Conservation (phyloP, 2,888 invertebrate species). For the Eupithecia tripunctaria region DNA sequence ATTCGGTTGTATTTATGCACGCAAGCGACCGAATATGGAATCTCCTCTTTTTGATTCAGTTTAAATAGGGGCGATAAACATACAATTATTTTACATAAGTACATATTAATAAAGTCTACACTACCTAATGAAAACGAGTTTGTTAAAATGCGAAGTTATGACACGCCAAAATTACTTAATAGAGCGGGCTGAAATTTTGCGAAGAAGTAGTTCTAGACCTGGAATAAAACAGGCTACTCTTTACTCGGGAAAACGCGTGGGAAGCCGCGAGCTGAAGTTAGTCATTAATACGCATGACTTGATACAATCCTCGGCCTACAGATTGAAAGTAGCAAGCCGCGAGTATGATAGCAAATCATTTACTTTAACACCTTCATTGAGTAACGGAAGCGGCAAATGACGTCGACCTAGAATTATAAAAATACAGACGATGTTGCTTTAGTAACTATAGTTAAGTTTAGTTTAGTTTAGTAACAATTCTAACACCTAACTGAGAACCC, state of each 20-base stretch:
- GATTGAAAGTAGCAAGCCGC: conserved; percentile 30
- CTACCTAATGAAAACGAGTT: too few relatives aligned
- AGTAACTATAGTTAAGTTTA: too few relatives aligned
- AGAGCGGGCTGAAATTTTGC: not conserved
- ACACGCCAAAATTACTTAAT: not conserved
- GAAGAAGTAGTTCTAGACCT: not conserved
- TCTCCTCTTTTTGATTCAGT: too few relatives aligned
- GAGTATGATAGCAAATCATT: conserved; percentile 43
- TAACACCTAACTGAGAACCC: too few relatives aligned
- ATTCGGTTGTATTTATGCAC: too few relatives aligned
- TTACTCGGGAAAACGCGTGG: not conserved
- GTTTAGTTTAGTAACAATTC: too few relatives aligned
- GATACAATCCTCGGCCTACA: conserved; percentile 24
- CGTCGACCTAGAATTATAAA: conserved; percentile 57
- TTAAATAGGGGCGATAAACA: not conserved
- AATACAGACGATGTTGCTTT: too few relatives aligned
- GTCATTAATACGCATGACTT: conserved; percentile 45
- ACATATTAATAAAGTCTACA: too few relatives aligned
- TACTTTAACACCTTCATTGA: conserved; percentile 47
- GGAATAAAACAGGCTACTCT: not conserved
- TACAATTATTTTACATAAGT: not conserved
- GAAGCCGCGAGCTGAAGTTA: conserved; percentile 22
- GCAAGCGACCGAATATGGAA: too few relatives aligned
- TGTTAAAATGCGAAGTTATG: too few relatives aligned
- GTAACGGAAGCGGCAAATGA: conserved; percentile 43